Conservation (phyloP, 1,140 invertebrate species). For the Dysdera silvatica region DNA sequence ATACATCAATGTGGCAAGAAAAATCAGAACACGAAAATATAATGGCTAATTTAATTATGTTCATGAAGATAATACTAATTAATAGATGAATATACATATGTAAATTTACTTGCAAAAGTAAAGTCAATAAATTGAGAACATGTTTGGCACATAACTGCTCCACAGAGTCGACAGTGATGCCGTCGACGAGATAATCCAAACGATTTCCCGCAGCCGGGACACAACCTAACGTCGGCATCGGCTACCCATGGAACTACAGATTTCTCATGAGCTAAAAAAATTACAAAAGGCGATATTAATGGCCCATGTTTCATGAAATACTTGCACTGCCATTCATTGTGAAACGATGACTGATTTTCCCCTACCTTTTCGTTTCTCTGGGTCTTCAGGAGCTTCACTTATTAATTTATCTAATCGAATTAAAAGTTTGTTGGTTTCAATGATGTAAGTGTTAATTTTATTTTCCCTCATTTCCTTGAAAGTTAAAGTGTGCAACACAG, state of each 20-base stretch:
- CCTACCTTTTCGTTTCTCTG: constrained; percentile 68
- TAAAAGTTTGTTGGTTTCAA: constrained; percentile 90
- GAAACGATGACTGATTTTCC: background rate
- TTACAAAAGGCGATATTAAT: background rate
- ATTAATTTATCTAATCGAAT: constrained; percentile 89
- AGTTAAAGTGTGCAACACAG: constrained; percentile 60
- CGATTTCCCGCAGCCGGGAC: constrained; percentile 78
- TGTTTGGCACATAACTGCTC: constrained; percentile 86
- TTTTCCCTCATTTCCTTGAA: constrained; percentile 67
- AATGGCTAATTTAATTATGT: too few species aligned
- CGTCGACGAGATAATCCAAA: constrained; percentile 81
- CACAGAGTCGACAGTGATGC: constrained; percentile 94
- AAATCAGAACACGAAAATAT: too few species aligned
- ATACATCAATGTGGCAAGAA: too few species aligned
- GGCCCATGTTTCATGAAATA: background rate
- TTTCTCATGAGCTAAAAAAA: constrained; percentile 58
- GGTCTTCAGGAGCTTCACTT: constrained; percentile 67
- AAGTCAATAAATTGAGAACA: constrained; percentile 84
- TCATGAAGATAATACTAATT: too few species aligned
- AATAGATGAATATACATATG: too few species aligned
- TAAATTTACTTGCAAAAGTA: constrained; percentile 67
- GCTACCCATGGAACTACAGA: constrained; percentile 85
- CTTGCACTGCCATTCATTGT: background rate
- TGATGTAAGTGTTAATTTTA: constrained; percentile 74
- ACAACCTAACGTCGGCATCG: constrained; percentile 78